phyloP scores from a whole-genome alignment of 1,140 invertebrate genomes.

The Euwallacea similis region DNA sequence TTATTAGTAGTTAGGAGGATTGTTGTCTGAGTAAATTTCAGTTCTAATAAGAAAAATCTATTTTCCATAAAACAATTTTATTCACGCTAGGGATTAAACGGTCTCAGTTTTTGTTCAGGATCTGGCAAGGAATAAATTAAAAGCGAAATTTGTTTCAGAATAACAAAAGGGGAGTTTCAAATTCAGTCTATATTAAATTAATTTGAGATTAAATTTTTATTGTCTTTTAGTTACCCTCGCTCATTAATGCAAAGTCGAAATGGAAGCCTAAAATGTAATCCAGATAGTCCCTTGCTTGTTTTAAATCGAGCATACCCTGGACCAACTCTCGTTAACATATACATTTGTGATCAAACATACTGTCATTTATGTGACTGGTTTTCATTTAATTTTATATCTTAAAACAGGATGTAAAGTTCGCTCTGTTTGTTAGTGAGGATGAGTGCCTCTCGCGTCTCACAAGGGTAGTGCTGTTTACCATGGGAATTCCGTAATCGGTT shows the following conservation, averaged over 20 bases:
- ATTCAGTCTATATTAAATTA: slow-evolving; percentile 15
- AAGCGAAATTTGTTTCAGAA: slow-evolving; percentile 6
- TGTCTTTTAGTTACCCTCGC: slow-evolving; percentile 18
- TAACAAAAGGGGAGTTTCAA: slow-evolving; percentile 3
- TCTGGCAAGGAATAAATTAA: slow-evolving; percentile 13
- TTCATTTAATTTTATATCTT: too few relatives aligned
- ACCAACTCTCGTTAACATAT: not conserved
- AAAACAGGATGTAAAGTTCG: too few relatives aligned
- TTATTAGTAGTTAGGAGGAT: too few relatives aligned
- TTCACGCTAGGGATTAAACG: slow-evolving; percentile 6
- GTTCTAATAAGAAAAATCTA: not conserved
- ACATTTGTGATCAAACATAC: not conserved
- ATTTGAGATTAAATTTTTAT: slow-evolving; percentile 21
- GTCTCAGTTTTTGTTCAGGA: slow-evolving; percentile 4
- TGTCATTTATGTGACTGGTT: too few relatives aligned
- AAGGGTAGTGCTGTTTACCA: too few relatives aligned
- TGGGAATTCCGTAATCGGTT: too few relatives aligned
- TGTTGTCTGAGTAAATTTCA: not conserved
- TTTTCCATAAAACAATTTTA: slow-evolving; percentile 11
- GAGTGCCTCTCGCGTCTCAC: too few relatives aligned
- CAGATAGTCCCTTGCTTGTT: slow-evolving; percentile 8
- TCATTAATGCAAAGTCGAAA: slow-evolving; percentile 15
- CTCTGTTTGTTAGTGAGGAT: too few relatives aligned
- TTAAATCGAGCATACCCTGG: not conserved
- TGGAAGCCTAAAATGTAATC: slow-evolving; percentile 13